Evolutionary conservation across 30 jellyfish, hydroid and myxozoan species (phyloP), one percentile per base, ranked within the genome.

Genomic region (Rhopilema esculentum): DNA sequence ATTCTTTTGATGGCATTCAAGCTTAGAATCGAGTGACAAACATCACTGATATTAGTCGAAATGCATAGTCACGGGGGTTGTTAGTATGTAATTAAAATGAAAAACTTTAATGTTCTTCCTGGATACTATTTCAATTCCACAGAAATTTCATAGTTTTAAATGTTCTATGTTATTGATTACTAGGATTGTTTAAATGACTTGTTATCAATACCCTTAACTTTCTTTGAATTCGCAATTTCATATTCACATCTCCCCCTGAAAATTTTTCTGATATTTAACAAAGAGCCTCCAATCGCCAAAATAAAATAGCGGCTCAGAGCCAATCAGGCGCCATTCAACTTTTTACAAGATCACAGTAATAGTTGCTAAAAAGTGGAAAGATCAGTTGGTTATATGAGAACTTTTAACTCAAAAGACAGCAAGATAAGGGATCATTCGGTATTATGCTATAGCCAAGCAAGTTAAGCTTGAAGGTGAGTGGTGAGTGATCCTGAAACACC

Each of bases 311-410:
- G 94, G 79, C 83, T 66, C 88, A 63, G 88, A 85, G 88, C 94
- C 94, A 85, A 85, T 85, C 94, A 85, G 94, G 94, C 94, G 94
- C 88, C 94, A 85, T 85, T 85, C 94, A 85, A 29, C 79, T 53
- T 80, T 74, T 85, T 74, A 85, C 83, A 74, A 73, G 94, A 85
- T 85, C 94, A 85, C 88, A 26, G 85, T 49, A 87, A 73, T 74
- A 84, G 93, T 49, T 84, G 93, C 86, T 65, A 30, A 86, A 84
- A 70, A 83, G 30, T 69, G 40, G 92, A 83, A 52, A 70, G 93
- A 70, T 73, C 93, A 69, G 84, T 71, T 84, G 52, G 87, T 68
- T 27, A 66, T 84, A 75, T 40, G 93, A 32, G 87, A 72, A 73
- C 49, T 70, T 40, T 84, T 68, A 70, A 70, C 74, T 66, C 87